A percentile compares a stretch with the other conserved stretches of the same genome.
Evolutionary conservation across 2,888 invertebrate genomes (phyloP).

Genomic region (Drosophila colorata): DNA sequence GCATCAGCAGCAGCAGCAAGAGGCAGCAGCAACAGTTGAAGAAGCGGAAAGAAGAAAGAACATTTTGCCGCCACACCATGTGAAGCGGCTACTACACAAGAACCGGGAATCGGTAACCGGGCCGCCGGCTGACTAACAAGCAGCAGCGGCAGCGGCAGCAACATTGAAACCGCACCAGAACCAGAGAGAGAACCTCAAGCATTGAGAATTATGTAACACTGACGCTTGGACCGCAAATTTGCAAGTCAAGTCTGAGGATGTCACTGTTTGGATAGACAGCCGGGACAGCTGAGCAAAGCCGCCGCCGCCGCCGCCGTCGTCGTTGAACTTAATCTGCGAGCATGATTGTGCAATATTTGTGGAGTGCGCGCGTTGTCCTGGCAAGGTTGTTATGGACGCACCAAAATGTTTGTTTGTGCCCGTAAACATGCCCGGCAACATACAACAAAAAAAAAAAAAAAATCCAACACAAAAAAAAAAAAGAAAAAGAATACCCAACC

Average conservation of each 20-base stretch:
- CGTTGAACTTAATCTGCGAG: slow-evolving; percentile 73
- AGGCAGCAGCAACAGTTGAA: slow-evolving; percentile 41
- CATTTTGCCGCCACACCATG: slow-evolving; percentile 77
- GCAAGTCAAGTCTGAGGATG: slow-evolving; percentile 77
- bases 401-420: slow-evolving; percentile 61
- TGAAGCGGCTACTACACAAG: slow-evolving; percentile 68
- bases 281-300: slow-evolving; percentile 75
- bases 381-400: slow-evolving; percentile 77
- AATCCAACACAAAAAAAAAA: slow-evolving; percentile 7
- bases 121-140: slow-evolving; percentile 64
- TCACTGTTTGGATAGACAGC: slow-evolving; percentile 73
- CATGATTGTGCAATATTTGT: slow-evolving; percentile 74
- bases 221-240: slow-evolving; percentile 66
- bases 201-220: slow-evolving; percentile 77
- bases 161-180: slow-evolving; percentile 23
- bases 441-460: not conserved
- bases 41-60: slow-evolving; percentile 62
- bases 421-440: slow-evolving; percentile 55
- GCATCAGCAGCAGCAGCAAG: slow-evolving; percentile 27
- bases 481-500: no score
- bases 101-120: slow-evolving; percentile 40
- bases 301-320: slow-evolving; percentile 65
- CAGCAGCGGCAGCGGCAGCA: slow-evolving; percentile 40
- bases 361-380: slow-evolving; percentile 70
- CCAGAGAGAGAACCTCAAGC: slow-evolving; percentile 28